Evolutionary conservation across 2,797 vertebrate genomes (phyloP), one percentile per base, ranked within the genome.

Genomic region (Poliocrania exsul): DNA sequence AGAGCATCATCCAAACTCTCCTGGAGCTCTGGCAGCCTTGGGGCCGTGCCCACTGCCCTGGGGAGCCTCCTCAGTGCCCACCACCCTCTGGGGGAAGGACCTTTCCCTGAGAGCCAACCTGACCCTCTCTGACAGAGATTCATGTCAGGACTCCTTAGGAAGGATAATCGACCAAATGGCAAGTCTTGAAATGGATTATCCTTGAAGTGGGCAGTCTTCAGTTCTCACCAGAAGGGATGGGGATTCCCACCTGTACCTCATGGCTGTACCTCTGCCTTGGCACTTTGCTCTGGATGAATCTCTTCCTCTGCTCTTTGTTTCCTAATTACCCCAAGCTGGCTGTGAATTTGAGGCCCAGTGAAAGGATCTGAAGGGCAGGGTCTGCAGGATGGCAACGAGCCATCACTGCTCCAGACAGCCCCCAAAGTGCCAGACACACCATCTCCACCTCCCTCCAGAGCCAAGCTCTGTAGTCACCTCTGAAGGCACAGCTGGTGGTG

Each of bases 1-100:
- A 35, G 2, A 67, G 21, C 0, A 0, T 1, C 49, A 15, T 4
- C 56, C 49, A 69, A 70, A 21, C 1, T 0, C 64, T 44, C n/a
- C 50, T 51, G 50, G 5, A 46, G 79, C 79, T 64, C 49, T 62
- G 78, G 70, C 66, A 86, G 50, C 50, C 42, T 69, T 1, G 0
- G 26, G 47, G 62, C 62, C 0, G 3, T 14, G n/a, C 1, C 31
- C 71, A 44, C 56, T 38, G 69, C 50, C 64, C n/a, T 75, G 56
- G 71, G 70, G 31, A 88, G 62, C 37, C 71, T 75, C 70, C 16
- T 5, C 64, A 82, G 64, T 70, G 79, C 56, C 37, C 57, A 38
- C 16, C 35, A 50, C 19, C 47, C 9, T 89, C 71, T n/a, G 37
- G 8, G 38, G 9, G 28, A 44, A 38, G 24, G 50, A 8, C 3